Evolutionary conservation across 2,888 invertebrate genomes (phyloP).

Genomic region (Drosophila mettleri): DNA sequence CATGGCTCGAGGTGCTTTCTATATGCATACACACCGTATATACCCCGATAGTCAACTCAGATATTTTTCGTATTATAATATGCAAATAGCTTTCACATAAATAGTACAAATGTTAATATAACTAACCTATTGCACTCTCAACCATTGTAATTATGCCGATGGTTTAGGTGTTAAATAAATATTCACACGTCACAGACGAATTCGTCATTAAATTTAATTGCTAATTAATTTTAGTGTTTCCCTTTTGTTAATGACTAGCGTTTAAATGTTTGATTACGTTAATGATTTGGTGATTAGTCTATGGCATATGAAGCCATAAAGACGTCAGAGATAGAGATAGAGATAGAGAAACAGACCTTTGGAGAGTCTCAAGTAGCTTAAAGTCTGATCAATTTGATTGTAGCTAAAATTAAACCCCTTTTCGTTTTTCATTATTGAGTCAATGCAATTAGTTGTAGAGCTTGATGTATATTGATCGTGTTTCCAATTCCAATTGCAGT

Average conservation of each 20-base stretch:
- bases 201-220: conserved; percentile 44
- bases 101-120: background rate
- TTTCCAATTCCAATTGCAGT: conserved; percentile 28
- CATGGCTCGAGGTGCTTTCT: background rate
- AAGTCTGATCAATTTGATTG: conserved; percentile 23
- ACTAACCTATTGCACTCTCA: background rate
- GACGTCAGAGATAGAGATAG: conserved; percentile 9
- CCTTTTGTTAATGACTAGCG: background rate
- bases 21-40: conserved; percentile 1
- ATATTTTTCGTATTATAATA: background rate
- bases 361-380: conserved; percentile 13
- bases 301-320: conserved; percentile 7
- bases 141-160: conserved; percentile 14
- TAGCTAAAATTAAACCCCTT: conserved; percentile 11
- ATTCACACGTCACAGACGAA: conserved; percentile 51
- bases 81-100: background rate
- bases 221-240: conserved; percentile 28
- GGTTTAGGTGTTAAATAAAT: conserved; percentile 31
- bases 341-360: background rate
- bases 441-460: conserved; percentile 29
- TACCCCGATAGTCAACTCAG: background rate
- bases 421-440: conserved; percentile 1
- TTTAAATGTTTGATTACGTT: conserved; percentile 15
- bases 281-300: conserved; percentile 10
- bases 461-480: conserved; percentile 38